Conservation (phyloP, 2,888 invertebrate species). For the Philonicus albiceps region DNA sequence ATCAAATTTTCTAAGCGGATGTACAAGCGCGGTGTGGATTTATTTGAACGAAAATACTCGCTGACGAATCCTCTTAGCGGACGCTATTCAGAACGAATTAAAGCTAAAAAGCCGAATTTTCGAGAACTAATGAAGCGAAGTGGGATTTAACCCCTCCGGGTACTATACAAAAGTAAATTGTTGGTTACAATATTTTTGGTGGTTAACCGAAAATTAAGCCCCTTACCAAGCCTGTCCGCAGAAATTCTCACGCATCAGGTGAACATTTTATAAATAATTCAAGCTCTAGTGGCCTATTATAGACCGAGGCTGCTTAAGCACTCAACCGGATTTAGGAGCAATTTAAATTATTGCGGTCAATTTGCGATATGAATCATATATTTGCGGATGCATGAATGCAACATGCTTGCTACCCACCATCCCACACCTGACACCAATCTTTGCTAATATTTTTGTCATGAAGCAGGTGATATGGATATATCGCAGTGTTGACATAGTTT, state of each 20-base stretch:
- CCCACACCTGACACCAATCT: not conserved
- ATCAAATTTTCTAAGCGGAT: constrained; percentile 22
- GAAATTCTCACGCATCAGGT: not conserved
- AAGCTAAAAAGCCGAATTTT: not conserved
- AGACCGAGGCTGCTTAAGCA: not conserved
- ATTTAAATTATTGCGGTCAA: not conserved
- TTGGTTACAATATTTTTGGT: not conserved
- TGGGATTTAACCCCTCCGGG: not conserved
- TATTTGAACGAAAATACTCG: not conserved
- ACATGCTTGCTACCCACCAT: not conserved
- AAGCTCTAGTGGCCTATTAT: not conserved
- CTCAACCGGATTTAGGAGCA: not conserved
- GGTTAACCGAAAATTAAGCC: not conserved
- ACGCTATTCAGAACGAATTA: not conserved
- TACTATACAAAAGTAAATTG: not conserved
- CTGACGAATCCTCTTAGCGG: not conserved
- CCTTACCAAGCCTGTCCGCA: not conserved
- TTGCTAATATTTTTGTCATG: not conserved
- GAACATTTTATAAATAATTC: not conserved
- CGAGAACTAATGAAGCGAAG: not conserved
- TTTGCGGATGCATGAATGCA: not conserved
- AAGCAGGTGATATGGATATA: not conserved
- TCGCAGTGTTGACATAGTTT: not conserved
- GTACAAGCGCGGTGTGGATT: not conserved
- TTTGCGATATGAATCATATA: not conserved